These are phyloP conservation scores for Pteria penguin DNA, from an alignment of 2,888 invertebrate species.

Conservation along the genomic window DNA sequence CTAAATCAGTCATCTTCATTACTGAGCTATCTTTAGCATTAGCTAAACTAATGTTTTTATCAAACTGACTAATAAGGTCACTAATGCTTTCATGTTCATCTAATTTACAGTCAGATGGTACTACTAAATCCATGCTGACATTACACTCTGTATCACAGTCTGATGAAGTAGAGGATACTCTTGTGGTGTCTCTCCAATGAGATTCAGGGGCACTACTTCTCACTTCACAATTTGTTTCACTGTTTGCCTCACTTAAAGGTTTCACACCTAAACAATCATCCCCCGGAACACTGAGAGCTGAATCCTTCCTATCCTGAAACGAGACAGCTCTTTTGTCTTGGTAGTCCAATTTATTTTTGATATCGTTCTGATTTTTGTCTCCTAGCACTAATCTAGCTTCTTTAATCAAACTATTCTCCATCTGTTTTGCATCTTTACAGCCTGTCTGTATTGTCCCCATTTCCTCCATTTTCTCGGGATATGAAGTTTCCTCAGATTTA, in stretches of 20 bases:
- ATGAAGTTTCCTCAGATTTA: too few species aligned
- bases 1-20: not conserved
- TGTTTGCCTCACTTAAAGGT: not conserved
- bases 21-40: not conserved
- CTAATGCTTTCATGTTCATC: not conserved
- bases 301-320: conserved; percentile 5
- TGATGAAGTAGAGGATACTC: not conserved
- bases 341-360: conserved; percentile 24
- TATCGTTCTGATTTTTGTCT: conserved; percentile 11
- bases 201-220: too few species aligned
- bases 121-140: not conserved
- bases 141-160: not conserved
- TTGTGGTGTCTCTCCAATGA: not conserved
- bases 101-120: not conserved
- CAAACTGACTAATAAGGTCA: not conserved
- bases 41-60: not conserved
- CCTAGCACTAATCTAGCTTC: conserved; percentile 2
- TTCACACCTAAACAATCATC: not conserved
- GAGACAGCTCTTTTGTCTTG: not conserved
- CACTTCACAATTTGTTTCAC: not conserved
- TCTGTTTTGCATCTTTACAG: not conserved
- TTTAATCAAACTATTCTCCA: conserved; percentile 5
- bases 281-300: not conserved
- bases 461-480: too few species aligned
- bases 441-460: too few species aligned